These are phyloP conservation scores for Pseudomyrmex flavicornis DNA, from an alignment of 1,140 invertebrate species.

Conservation along the genomic window DNA sequence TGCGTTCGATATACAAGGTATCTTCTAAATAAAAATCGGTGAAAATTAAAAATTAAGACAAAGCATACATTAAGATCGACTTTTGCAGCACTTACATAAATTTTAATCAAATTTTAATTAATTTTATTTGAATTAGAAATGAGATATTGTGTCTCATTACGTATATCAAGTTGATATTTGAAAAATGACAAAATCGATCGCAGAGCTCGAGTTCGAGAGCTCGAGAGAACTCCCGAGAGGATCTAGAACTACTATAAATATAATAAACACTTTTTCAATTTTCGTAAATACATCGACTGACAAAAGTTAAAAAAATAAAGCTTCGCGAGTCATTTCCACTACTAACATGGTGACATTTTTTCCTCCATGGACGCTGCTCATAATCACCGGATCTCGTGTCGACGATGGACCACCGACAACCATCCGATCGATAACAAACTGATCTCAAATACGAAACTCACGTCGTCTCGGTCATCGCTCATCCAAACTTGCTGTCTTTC, in stretches of 20 bases:
- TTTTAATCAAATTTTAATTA: neutral
- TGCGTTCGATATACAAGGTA: neutral
- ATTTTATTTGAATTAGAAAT: too few relatives aligned
- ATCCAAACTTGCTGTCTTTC: slow-evolving; percentile 52
- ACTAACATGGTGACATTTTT: slow-evolving; percentile 78
- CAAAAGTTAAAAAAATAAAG: neutral
- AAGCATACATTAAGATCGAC: neutral
- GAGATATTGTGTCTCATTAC: too few relatives aligned
- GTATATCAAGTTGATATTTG: too few relatives aligned
- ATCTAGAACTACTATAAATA: neutral
- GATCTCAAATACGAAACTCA: slow-evolving; percentile 58
- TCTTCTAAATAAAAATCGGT: neutral
- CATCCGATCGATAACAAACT: slow-evolving; percentile 55
- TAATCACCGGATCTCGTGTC: slow-evolving; percentile 70
- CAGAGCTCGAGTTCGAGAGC: neutral
- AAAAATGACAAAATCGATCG: neutral
- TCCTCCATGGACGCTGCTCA: slow-evolving; percentile 81
- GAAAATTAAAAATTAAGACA: neutral
- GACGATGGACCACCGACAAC: slow-evolving; percentile 73
- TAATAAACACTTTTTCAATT: neutral
- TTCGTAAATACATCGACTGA: neutral
- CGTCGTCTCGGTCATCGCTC: slow-evolving; percentile 61
- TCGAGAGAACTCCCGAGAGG: neutral
- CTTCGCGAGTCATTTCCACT: slow-evolving; percentile 35
- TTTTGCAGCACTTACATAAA: neutral